Evolutionary conservation across 64 coral and sea anemone genomes (phyloP).

Genomic region (Stylophora pistillata): DNA sequence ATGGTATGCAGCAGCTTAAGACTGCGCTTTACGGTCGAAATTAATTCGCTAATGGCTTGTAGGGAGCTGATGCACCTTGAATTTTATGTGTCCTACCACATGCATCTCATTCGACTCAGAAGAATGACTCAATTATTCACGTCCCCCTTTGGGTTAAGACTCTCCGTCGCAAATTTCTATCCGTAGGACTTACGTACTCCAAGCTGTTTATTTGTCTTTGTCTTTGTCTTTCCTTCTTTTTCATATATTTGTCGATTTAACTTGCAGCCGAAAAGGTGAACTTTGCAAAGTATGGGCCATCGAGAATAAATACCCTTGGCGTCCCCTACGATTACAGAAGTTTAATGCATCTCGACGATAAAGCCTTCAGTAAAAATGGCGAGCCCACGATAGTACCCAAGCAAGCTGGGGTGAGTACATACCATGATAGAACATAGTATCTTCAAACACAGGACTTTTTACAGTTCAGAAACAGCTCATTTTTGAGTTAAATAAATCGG

Average conservation of each 20-base stretch:
- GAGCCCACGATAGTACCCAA: slow-evolving; percentile 32
- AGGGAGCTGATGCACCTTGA: no score
- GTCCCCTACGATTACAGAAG: slow-evolving; percentile 52
- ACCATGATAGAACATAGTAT: neutral
- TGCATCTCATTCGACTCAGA: no score
- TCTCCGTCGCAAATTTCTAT: no score
- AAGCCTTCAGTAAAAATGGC: slow-evolving; percentile 48
- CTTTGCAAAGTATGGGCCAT: slow-evolving; percentile 41
- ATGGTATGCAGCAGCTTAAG: no score
- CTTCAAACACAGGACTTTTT: neutral
- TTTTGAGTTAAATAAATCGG: no score
- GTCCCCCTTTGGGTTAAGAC: no score
- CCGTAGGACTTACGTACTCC: no score
- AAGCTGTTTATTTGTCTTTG: no score
- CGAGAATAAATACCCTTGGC: neutral
- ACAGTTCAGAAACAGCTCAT: neutral
- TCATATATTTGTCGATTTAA: neutral
- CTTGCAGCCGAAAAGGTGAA: slow-evolving; percentile 16
- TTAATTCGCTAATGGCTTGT: no score
- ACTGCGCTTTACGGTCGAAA: no score
- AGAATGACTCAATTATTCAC: no score
- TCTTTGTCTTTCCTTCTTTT: neutral
- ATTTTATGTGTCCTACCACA: no score
- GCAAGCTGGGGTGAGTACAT: neutral
- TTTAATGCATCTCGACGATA: slow-evolving; percentile 32